Evolutionary conservation across 2,888 invertebrate genomes (phyloP).

Genomic region (Beris morrisii): DNA sequence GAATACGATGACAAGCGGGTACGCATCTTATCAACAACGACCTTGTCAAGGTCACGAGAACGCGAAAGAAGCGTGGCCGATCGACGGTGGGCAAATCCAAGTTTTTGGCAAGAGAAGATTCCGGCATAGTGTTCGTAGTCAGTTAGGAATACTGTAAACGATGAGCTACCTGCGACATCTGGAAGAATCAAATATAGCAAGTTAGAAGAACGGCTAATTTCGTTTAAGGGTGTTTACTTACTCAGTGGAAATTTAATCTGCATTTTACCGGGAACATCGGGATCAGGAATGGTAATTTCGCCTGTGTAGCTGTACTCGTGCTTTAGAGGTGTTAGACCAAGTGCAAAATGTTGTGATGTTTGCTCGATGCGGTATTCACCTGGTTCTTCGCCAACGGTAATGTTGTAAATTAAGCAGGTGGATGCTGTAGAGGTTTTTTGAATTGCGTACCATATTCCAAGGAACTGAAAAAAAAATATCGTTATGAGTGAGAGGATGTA

Average conservation of each 20-base stretch:
- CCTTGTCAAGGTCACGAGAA: conserved; percentile 69
- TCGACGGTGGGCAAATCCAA: conserved; percentile 71
- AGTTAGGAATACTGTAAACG: conserved; percentile 72
- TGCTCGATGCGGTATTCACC: conserved; percentile 71
- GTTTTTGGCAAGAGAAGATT: conserved; percentile 76
- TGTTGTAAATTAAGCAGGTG: conserved; percentile 77
- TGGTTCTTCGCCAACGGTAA: conserved; percentile 69
- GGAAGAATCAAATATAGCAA: conserved; percentile 41
- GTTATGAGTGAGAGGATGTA: neutral
- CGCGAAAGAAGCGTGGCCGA: conserved; percentile 82
- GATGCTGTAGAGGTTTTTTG: conserved; percentile 83
- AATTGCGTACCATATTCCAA: conserved; percentile 80
- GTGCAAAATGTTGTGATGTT: conserved; percentile 69
- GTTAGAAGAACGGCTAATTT: neutral
- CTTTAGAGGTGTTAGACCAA: conserved; percentile 72
- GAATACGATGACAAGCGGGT: conserved; percentile 64
- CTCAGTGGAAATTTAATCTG: conserved; percentile 76
- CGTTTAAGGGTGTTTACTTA: conserved; percentile 58
- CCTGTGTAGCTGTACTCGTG: conserved; percentile 81
- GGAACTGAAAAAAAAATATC: conserved; percentile 61
- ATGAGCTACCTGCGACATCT: conserved; percentile 75
- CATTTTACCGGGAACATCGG: conserved; percentile 70
- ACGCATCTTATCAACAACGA: conserved; percentile 71
- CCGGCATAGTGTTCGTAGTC: conserved; percentile 76
- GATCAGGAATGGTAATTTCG: conserved; percentile 65